These are phyloP conservation scores for Lagopus muta DNA, from an alignment of 2,113 vertebrate species.

Conservation along the genomic window DNA sequence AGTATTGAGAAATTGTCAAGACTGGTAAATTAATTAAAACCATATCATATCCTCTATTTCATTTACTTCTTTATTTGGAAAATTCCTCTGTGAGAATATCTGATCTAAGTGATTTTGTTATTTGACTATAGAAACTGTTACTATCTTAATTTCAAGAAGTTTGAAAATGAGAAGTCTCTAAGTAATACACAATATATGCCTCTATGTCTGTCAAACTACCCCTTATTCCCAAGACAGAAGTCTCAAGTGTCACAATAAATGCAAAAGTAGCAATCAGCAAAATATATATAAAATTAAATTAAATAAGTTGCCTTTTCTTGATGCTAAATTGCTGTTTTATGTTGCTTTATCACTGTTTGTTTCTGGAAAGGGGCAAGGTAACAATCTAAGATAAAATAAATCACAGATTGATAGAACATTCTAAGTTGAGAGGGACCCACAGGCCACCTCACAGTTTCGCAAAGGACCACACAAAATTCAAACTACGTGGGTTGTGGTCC, in stretches of 20 bases:
- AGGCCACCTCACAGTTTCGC: background rate
- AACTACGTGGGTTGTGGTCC: no score
- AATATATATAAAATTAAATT: background rate
- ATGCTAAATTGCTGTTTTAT: background rate
- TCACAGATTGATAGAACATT: background rate
- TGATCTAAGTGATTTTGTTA: background rate
- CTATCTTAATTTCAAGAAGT: background rate
- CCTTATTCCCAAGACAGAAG: background rate
- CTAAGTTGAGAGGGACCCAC: background rate
- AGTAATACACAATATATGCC: background rate
- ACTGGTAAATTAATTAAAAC: slow-evolving; percentile 6
- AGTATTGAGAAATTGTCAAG: background rate
- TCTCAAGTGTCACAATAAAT: background rate
- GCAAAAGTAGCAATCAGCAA: background rate
- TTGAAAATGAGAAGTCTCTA: background rate
- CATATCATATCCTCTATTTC: background rate
- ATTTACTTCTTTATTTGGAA: background rate
- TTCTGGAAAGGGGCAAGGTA: background rate
- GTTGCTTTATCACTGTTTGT: background rate
- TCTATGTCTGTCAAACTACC: background rate
- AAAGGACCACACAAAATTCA: background rate
- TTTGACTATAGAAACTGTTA: background rate
- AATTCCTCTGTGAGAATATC: background rate
- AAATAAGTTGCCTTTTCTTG: background rate
- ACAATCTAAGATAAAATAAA: background rate